Conservation (phyloP, 2,888 invertebrate genomes). For the Euzetes globulus region DNA sequence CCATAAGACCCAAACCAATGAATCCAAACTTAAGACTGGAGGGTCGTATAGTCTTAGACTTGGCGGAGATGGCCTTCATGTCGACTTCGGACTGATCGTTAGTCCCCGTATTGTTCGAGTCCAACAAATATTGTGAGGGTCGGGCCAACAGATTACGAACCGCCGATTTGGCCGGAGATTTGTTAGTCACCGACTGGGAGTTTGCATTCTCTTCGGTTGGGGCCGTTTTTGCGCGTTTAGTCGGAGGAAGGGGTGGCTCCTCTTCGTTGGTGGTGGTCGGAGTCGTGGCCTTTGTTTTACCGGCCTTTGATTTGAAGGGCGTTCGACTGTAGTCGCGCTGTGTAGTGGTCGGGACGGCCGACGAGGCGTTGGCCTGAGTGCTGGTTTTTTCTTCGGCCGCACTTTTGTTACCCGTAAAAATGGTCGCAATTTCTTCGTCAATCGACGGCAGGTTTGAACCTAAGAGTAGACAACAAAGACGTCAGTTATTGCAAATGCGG, state of each 20-base stretch:
- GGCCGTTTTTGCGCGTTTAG: conserved; percentile 25
- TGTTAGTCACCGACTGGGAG: neutral
- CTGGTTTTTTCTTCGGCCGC: conserved; percentile 4
- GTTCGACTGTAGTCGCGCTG: conserved; percentile 38
- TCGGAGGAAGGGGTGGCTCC: conserved; percentile 2
- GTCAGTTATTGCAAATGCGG: neutral
- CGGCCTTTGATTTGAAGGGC: conserved; percentile 35
- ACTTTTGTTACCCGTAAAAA: conserved; percentile 17
- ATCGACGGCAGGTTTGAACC: conserved; percentile 29
- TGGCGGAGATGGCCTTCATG: conserved; percentile 65
- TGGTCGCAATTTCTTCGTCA: conserved; percentile 29
- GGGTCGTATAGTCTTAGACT: conserved; percentile 75
- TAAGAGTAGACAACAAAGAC: neutral
- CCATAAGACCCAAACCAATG: conserved; percentile 91
- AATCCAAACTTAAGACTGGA: conserved; percentile 85
- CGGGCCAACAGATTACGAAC: conserved; percentile 32
- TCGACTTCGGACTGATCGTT: conserved; percentile 55
- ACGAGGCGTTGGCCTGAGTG: neutral
- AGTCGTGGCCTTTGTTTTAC: conserved; percentile 19
- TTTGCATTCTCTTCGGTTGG: conserved; percentile 17
- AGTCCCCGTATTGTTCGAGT: conserved; percentile 7
- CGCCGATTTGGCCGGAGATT: conserved; percentile 34
- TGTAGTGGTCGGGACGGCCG: conserved; percentile 4
- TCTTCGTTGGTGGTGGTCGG: conserved; percentile 27
- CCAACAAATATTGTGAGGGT: conserved; percentile 31